Evolutionary conservation across 2,888 invertebrate genomes (phyloP), one percentile per base, ranked within the genome.

Genomic region (Clanis bilineata): DNA sequence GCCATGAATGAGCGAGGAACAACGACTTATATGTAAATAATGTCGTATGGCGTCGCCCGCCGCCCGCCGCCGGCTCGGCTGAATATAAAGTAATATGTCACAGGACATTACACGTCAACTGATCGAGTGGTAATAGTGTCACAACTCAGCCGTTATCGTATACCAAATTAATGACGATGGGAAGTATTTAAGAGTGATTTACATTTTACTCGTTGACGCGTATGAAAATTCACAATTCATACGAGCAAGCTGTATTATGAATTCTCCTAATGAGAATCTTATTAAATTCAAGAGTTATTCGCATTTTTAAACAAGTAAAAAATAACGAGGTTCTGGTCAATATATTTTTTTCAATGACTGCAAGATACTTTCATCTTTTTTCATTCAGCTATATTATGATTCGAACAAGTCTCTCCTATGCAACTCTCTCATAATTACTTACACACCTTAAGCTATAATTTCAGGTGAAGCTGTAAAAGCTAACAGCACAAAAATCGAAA

Each of bases 21-120:
- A 88, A 85, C 85, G 88, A 83, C 84, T 80, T 88, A 80, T 88
- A 90, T 90, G 90, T 90, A 90, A 91, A 91, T 90, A 90, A 85
- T 80, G 85, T 85, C 79, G 82, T 80, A 80, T 74, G 80, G 73
- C 81, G 79, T 75, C 77, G 72, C 32, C 12, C 36, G 36, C 36
- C 83, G 79, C 79, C 72, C 71, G 74, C 63, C 80, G 77, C 65
- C 72, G 73, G 76, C 78, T 71, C 70, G 77, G 70, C 77, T 76
- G 86, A 88, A 88, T 88, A 83, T 88, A 82, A 88, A 89, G 80
- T 84, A 77, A 86, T 86, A 85, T 81, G 80, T 82, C 79, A 80
- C 74, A 80, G 79, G 72, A 81, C 77, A 80, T 81, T 76, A 80
- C 76, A 76, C 70, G 74, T 69, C 72, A 68, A 69, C 77, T 81